Evolutionary conservation across 2,888 invertebrate genomes (phyloP).

Genomic region (Cephus sareptanus): DNA sequence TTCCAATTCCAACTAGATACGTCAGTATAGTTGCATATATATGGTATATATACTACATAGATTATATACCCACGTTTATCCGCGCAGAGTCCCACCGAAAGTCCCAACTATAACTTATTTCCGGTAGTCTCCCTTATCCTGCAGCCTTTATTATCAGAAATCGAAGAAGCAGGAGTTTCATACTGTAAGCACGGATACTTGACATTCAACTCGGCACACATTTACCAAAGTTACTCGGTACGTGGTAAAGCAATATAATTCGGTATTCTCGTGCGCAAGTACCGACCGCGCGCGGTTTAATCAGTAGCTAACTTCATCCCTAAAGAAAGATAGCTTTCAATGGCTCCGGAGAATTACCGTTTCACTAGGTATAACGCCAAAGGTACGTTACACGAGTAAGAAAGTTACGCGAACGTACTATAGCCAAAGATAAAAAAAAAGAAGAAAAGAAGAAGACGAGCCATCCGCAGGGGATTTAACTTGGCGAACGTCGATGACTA

Average conservation of each 20-base stretch:
- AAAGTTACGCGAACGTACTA: neutral
- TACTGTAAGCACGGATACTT: constrained; percentile 25
- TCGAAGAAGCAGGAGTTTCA: neutral
- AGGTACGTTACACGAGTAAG: neutral
- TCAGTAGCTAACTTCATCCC: constrained; percentile 52
- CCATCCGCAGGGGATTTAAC: neutral
- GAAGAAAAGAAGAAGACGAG: neutral
- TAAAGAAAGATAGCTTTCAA: constrained; percentile 34
- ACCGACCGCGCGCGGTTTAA: constrained; percentile 47
- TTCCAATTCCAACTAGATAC: no score
- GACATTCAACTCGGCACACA: constrained; percentile 41
- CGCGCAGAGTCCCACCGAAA: neutral
- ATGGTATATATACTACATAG: neutral
- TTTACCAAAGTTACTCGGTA: constrained; percentile 35
- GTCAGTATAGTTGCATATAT: no score
- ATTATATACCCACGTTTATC: neutral
- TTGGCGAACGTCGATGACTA: neutral
- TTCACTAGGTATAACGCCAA: neutral
- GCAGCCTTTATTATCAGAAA: neutral
- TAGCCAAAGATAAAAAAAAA: neutral
- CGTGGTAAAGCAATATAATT: constrained; percentile 6
- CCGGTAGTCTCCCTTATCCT: neutral
- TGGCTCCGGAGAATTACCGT: constrained; percentile 21
- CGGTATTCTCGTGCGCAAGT: constrained; percentile 46
- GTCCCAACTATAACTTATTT: neutral